A percentile compares a stretch with the other conserved stretches of the same genome.
phyloP scores from a whole-genome alignment of 2,888 invertebrate species.

The Plemyria rubiginata region DNA sequence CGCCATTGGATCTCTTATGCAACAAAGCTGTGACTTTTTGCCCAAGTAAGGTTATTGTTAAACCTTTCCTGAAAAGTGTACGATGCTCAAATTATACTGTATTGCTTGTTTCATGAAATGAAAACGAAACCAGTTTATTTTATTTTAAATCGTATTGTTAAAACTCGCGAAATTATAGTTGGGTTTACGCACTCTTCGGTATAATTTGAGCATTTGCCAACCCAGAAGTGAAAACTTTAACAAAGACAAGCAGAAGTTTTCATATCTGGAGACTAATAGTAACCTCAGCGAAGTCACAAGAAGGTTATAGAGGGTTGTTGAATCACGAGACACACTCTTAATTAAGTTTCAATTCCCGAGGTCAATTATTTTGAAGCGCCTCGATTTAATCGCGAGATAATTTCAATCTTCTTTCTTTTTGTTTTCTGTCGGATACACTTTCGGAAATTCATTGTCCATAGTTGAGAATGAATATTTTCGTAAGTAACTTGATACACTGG shows the following conservation, averaged over 20 bases:
- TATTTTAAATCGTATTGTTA: neutral
- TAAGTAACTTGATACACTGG: conserved; percentile 19
- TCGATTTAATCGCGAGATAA: conserved; percentile 39
- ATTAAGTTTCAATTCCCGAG: conserved; percentile 47
- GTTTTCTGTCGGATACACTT: conserved; percentile 29
- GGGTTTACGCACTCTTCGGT: conserved; percentile 10
- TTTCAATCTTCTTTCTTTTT: conserved; percentile 5
- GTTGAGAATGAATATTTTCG: conserved; percentile 34
- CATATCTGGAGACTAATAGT: conserved; percentile 62
- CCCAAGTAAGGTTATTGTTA: conserved; percentile 90
- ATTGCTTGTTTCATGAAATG: neutral
- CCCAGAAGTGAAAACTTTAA: conserved; percentile 34
- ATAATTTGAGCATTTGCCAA: conserved; percentile 16
- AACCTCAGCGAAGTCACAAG: conserved; percentile 80
- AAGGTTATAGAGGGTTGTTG: conserved; percentile 53
- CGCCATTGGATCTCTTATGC: conserved; percentile 97
- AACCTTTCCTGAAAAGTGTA: conserved; percentile 41
- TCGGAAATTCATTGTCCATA: conserved; percentile 35
- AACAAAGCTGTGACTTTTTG: conserved; percentile 97
- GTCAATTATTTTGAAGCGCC: conserved; percentile 38
- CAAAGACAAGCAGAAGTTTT: conserved; percentile 41
- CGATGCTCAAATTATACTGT: conserved; percentile 16
- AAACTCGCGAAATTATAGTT: neutral
- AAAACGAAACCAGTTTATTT: neutral
- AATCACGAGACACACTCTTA: conserved; percentile 51